These are phyloP conservation scores for Tetramorium parvispinum DNA, from an alignment of 1,140 invertebrate species.

Conservation along the genomic window DNA sequence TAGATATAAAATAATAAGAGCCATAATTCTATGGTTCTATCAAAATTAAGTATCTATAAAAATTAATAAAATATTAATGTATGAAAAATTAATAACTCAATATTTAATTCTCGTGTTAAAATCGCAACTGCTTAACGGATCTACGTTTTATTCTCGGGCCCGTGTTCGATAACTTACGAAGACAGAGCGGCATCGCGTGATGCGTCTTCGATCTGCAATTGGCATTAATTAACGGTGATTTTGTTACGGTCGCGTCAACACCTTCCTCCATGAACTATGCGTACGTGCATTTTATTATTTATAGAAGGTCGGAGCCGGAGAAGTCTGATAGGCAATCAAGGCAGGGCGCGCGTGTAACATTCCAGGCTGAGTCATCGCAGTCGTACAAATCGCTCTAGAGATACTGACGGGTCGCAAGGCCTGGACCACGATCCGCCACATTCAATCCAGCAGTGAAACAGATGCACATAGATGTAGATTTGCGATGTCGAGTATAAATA, in stretches of 20 bases:
- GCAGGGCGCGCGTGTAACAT: slow-evolving; percentile 75
- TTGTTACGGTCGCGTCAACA: slow-evolving; percentile 55
- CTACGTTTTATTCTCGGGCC: background rate
- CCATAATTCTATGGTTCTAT: background rate
- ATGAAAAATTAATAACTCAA: background rate
- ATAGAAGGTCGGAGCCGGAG: slow-evolving; percentile 64
- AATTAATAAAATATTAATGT: background rate
- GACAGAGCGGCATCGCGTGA: background rate
- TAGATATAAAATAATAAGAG: background rate
- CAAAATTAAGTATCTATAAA: background rate
- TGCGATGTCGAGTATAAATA: background rate
- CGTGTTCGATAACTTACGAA: background rate
- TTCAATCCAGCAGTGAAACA: background rate
- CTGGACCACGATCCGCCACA: background rate
- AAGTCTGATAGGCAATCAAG: slow-evolving; percentile 77
- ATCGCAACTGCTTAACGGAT: background rate
- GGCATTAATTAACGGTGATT: slow-evolving; percentile 67
- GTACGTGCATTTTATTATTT: slow-evolving; percentile 69
- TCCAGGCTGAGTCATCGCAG: slow-evolving; percentile 74
- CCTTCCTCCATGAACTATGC: background rate
- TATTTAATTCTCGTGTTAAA: background rate
- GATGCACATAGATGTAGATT: background rate
- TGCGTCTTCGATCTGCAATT: background rate
- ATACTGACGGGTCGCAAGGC: background rate
- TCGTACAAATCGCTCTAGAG: slow-evolving; percentile 60